A percentile compares a stretch with the other conserved stretches of the same genome.
phyloP scores from a whole-genome alignment of 2,888 invertebrate genomes.

The Crepidodera aurea region DNA sequence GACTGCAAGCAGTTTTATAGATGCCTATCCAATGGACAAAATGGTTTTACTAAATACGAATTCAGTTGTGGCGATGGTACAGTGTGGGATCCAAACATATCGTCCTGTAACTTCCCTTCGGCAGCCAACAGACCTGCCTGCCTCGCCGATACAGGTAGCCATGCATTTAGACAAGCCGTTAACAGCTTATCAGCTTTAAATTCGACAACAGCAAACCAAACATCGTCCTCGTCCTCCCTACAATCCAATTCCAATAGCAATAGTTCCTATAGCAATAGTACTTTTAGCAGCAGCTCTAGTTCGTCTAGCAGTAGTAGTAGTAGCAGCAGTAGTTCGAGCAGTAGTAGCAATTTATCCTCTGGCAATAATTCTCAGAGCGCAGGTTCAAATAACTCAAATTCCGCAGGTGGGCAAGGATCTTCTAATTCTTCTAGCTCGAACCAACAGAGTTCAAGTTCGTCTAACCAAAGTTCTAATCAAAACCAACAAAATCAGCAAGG shows the following conservation, averaged over 20 bases:
- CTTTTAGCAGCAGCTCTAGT: constrained; percentile 6
- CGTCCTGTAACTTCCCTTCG: constrained; percentile 77
- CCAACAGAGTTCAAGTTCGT: constrained; percentile 16
- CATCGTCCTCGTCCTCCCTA: constrained; percentile 37
- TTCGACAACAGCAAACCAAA: constrained; percentile 29
- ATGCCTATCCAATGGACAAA: constrained; percentile 71
- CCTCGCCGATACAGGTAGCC: constrained; percentile 45
- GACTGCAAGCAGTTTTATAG: constrained; percentile 80
- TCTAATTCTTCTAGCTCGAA: constrained; percentile 5
- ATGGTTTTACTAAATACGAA: constrained; percentile 71
- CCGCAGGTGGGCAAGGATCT: constrained; percentile 6
- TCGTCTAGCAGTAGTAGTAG: constrained; percentile 12
- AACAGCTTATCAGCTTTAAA: constrained; percentile 7
- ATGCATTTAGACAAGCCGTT: constrained; percentile 11
- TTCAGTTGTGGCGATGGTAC: constrained; percentile 81
- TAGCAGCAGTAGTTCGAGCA: constrained; percentile 14
- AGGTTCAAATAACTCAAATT: constrained; percentile 20
- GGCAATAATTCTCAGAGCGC: not conserved
- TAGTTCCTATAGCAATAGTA: constrained; percentile 21
- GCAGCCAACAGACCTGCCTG: constrained; percentile 64
- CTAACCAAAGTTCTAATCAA: constrained; percentile 20
- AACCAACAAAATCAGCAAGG: constrained; percentile 33
- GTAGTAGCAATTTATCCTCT: constrained; percentile 1
- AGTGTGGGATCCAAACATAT: constrained; percentile 74
- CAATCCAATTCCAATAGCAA: constrained; percentile 25